Conservation (phyloP, 23 tunicate genomes). For the Halocynthia roretzi region DNA sequence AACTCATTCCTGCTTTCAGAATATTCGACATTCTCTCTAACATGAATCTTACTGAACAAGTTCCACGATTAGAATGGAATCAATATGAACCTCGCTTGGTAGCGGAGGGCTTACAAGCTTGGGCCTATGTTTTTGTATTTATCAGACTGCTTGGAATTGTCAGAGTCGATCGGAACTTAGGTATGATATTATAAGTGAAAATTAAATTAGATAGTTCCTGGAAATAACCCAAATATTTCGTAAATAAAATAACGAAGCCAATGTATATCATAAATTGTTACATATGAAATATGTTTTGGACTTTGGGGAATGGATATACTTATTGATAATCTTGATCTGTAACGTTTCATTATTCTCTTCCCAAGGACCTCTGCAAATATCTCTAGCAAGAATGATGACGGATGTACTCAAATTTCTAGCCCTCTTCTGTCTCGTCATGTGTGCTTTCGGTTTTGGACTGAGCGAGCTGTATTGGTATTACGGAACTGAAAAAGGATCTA, state of each 20-base stretch:
- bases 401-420: conserved; percentile 62
- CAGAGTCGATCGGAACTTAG: conserved; percentile 18
- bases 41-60: neutral
- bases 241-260: too few species aligned
- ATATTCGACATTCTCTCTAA: neutral
- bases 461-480: conserved; percentile 73
- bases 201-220: too few species aligned
- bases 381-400: conserved; percentile 65
- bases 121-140: conserved; percentile 36
- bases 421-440: conserved; percentile 51
- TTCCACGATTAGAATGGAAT: conserved; percentile 39
- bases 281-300: neutral
- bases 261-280: too few species aligned
- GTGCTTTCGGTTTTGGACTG: conserved; percentile 77
- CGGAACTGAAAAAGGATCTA: conserved; percentile 50
- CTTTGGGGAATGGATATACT: neutral
- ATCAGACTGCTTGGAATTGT: conserved; percentile 24
- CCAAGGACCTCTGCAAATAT: conserved; percentile 73
- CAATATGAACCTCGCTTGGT: conserved; percentile 24
- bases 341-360: neutral
- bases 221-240: too few species aligned
- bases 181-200: neutral
- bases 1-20: neutral
- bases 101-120: conserved; percentile 25
- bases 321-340: neutral